Evolutionary conservation across 2,797 vertebrate species (phyloP).

Genomic region (Kryptolebias ocellatus): DNA sequence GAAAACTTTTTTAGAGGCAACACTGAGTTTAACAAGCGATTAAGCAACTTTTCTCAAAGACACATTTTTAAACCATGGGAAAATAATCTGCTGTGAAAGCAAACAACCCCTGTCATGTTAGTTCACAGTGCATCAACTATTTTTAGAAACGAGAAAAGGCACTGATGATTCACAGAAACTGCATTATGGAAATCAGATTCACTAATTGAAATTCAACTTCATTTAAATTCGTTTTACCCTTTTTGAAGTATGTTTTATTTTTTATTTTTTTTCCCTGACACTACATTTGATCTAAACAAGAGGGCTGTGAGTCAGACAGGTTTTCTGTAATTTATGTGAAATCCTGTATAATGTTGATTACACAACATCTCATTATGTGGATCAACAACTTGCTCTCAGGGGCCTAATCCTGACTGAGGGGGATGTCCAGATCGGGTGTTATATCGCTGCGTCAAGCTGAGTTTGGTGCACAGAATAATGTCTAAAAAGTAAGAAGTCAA

Average conservation of each 20-base stretch:
- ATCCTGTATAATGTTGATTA: conserved; percentile 31
- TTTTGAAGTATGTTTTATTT: conserved; percentile 8
- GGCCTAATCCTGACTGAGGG: neutral
- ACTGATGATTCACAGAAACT: conserved; percentile 36
- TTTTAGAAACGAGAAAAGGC: conserved; percentile 20
- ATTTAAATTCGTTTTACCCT: conserved; percentile 57
- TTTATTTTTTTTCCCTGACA: neutral
- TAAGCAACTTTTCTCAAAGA: conserved; percentile 21
- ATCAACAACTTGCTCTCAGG: conserved; percentile 13
- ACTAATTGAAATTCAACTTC: conserved; percentile 60
- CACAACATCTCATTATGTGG: conserved; percentile 25
- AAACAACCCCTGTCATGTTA: conserved; percentile 36
- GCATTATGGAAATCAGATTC: conserved; percentile 64
- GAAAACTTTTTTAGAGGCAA: neutral
- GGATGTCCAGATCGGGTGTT: conserved; percentile 13
- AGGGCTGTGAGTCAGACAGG: conserved; percentile 45
- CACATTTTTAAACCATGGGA: neutral
- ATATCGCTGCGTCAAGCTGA: neutral
- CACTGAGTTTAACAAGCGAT: conserved; percentile 19
- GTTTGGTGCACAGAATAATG: neutral
- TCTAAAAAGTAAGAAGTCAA: too few species aligned
- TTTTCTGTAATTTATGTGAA: conserved; percentile 2
- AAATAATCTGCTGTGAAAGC: conserved; percentile 14
- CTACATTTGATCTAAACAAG: conserved; percentile 47
- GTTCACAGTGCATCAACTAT: conserved; percentile 26